Percentiles rank a stretch among this genome's conserved stretches.
Evolutionary conservation across 2,113 vertebrate genomes (phyloP).

Genomic region (Crypturellus undulatus): DNA sequence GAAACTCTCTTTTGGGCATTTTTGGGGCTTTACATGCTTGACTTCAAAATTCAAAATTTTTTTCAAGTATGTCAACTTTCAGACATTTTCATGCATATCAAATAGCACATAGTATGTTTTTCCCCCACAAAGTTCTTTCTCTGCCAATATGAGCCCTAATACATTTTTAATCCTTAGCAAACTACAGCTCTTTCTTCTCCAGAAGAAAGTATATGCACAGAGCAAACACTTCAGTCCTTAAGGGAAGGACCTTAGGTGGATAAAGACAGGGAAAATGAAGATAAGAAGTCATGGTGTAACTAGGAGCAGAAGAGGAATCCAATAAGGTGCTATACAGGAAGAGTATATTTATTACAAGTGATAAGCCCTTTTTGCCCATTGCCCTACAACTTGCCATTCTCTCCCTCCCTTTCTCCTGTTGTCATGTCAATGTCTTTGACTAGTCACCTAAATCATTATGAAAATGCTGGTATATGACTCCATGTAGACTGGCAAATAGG

Average conservation of each 20-base stretch:
- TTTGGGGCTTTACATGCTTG: not conserved
- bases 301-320: not conserved
- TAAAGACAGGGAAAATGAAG: not conserved
- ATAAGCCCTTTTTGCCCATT: not conserved
- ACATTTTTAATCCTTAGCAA: not conserved
- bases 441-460: not conserved
- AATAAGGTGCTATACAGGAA: not conserved
- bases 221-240: not conserved
- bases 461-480: not conserved
- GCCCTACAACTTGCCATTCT: not conserved
- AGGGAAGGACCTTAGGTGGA: not conserved
- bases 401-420: not conserved
- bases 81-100: not conserved
- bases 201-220: not conserved
- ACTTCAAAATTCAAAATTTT: not conserved
- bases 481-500: not conserved
- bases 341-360: not conserved
- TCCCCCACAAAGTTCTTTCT: not conserved
- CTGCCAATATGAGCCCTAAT: not conserved
- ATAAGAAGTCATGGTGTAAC: not conserved
- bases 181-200: not conserved
- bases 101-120: rapidly evolving
- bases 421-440: not conserved
- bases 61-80: not conserved
- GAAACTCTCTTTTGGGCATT: not conserved